phyloP scores from a whole-genome alignment of 2,797 vertebrate genomes.

The Pseudomugil gertrudae region DNA sequence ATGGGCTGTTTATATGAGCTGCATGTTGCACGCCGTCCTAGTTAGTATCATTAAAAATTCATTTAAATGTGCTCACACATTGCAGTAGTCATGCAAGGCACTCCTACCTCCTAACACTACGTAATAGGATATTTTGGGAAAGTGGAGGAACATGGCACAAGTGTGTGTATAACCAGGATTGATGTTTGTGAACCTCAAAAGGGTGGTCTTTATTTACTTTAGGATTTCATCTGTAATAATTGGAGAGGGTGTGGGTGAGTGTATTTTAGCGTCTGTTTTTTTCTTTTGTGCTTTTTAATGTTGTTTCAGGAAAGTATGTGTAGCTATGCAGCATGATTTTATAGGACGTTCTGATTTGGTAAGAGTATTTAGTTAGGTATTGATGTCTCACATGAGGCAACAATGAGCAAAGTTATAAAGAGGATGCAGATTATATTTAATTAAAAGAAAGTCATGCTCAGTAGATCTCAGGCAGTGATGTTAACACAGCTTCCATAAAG shows the following conservation, averaged over 20 bases:
- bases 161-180: conserved; percentile 27
- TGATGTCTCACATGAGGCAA: neutral
- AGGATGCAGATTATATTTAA: neutral
- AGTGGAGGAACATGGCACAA: conserved; percentile 14
- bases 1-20: conserved; percentile 2
- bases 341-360: conserved; percentile 24
- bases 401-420: neutral
- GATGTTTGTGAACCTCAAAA: conserved; percentile 27
- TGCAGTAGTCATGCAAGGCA: conserved; percentile 1
- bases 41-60: neutral
- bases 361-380: neutral
- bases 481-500: neutral
- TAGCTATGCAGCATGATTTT: conserved; percentile 11
- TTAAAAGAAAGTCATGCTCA: neutral
- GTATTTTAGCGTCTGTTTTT: neutral
- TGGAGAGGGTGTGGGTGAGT: conserved; percentile 42
- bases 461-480: neutral
- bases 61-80: conserved; percentile 2
- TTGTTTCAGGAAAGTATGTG: conserved; percentile 18
- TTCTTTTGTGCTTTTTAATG: conserved; percentile 1
- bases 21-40: neutral
- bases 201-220: conserved; percentile 46
- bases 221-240: conserved; percentile 48
- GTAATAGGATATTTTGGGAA: conserved; percentile 37
- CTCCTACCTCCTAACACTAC: conserved; percentile 36